Base-by-base conservation (phyloP, 2,888 invertebrate genomes). In the Lottia gigantea region DNA sequence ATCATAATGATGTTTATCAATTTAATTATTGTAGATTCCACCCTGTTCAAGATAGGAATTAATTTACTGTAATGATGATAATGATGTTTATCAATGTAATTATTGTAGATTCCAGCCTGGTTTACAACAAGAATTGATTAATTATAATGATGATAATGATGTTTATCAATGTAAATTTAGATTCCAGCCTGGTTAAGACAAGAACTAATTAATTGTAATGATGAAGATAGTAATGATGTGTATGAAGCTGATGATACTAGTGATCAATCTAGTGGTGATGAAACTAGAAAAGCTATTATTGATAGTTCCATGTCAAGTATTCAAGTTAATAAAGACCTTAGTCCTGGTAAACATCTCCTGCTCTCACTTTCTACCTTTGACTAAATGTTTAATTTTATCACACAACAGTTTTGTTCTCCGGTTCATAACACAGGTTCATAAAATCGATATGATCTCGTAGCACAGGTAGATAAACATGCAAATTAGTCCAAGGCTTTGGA, bases 151-250 rank as follows among this genome's bases (percentile, higher is more conserved):
- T 40, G 40, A 40, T 40, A 40, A 40, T 40, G 40, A 11, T 40
- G 40, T 40, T 40, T 4, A 31, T 31, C 31, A 31, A 31, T 31
- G 31, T 31, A 8, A 40, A 6, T 40, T 3, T 71, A 86, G 85
- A 79, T 87, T 19, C 87, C 87, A n/a, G 74, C 80, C 4, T 88
- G 88, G 87, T 74, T 87, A 26, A 80, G 77, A 46, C 75, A 85
- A 26, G 87, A 87, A 71, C 75, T 87, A 25, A 71, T 71, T 6
- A 74, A 75, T 19, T 75, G 74, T 67, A 79, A 81, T 68, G 80
- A 76, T 46, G 75, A 77, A 71, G 82, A 83, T 73, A 82, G 82
- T 11, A 83, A 83, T 71, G 40, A 40, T 40, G 55, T 55, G 12
- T 55, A 55, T 55, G 82, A 82, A 49, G 79, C 83, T n/a, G 85